Base-by-base conservation (phyloP, 2,113 vertebrate genomes). In the Vulpes ferrilata region DNA sequence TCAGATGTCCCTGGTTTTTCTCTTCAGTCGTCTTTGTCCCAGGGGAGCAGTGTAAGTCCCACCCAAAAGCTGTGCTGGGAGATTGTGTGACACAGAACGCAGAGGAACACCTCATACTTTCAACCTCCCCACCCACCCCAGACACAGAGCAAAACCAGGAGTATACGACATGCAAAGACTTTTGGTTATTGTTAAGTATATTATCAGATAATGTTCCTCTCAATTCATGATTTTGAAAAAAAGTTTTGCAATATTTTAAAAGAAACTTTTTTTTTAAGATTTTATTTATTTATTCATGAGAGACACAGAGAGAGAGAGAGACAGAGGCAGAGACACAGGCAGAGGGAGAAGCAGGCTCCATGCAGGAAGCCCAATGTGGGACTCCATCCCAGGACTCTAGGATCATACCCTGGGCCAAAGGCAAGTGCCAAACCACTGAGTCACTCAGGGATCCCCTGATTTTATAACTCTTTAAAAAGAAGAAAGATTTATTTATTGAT, bases 181-280 rank as follows among this genome's bases (percentile, higher is more conserved):
- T 81, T 30, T 7, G 11, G 27, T 67, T 76, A 69, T 32, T 53
- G 69, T 78, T 94, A 51, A 51, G 20, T 57, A 69, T n/a, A 51
- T 89, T 7, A 74, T 20, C 25, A 82, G 27, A 86, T 90, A 69
- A 80, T n/a, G 88, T 88, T 73, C 59, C 65, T 90, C 74, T 84
- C 27, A 25, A 81, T 30, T 87, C 19, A 78, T 13, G 3, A 84
- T 65, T 90, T 87, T 57, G 32, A 55, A 65, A 94, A 64, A 71
- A 73, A 85, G 35, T 48, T 82, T 16, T 93, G 23, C 17, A 16
- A 1, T 60, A 81, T 76, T 89, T 94, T 93, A 25, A 83, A 97
- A 86, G 65, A 91, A 43, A 43, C 43, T 43, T 43, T 43, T 43
- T 43, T 43, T 43, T 43, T 43, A 43, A 43, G 43, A 43, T 43